Percentiles rank a stretch among this genome's conserved stretches.
phyloP scores from a whole-genome alignment of 2,113 vertebrate species.

The Sorex fumeus region DNA sequence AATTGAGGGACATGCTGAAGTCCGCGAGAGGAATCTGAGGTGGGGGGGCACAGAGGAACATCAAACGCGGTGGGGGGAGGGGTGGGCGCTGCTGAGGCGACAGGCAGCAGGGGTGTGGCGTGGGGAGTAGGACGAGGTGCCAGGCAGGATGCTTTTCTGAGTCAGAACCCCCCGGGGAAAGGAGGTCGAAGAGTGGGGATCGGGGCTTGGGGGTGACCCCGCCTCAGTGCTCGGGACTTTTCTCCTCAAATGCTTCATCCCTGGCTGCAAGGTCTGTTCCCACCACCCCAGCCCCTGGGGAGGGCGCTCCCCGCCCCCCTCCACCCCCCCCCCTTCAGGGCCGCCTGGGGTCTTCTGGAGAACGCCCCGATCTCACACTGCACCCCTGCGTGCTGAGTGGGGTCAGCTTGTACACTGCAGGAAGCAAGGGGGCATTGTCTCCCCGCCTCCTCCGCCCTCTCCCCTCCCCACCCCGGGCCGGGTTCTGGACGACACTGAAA shows the following conservation, averaged over 20 bases:
- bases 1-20: not conserved
- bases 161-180: not conserved
- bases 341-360: no score
- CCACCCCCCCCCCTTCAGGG: no score
- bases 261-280: not conserved
- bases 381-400: not conserved
- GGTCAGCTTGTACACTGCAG: conserved; percentile 66
- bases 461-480: conserved; percentile 22
- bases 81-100: not conserved
- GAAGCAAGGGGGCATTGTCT: conserved; percentile 11
- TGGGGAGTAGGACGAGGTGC: not conserved
- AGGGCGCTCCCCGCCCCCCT: no score
- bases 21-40: not conserved
- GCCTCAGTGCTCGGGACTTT: not conserved
- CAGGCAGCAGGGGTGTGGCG: not conserved
- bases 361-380: no score
- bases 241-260: not conserved
- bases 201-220: no score
- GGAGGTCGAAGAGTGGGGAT: no score
- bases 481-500: conserved; percentile 32
- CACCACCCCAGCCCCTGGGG: no score
- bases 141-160: not conserved
- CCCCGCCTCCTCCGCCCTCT: conserved; percentile 39
- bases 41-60: not conserved
- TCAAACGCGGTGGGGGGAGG: not conserved